Evolutionary conservation across 2,888 invertebrate genomes (phyloP), one percentile per base, ranked within the genome.

Genomic region (Tinea semifulvella): DNA sequence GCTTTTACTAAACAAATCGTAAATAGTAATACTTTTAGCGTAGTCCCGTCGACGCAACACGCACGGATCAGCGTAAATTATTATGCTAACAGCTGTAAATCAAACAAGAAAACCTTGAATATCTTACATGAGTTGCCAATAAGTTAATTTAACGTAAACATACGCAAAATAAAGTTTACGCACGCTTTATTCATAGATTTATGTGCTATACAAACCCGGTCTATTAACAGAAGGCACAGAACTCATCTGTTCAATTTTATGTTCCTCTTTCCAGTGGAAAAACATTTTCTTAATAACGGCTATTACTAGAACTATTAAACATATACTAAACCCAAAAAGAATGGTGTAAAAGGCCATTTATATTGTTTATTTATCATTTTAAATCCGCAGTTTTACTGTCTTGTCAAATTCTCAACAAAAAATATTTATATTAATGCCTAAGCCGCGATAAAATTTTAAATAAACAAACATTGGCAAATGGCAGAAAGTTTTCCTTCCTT

Each of bases 281-380:
- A 73, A 77, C 66, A 76, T 71, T 51, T 68, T 76, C 52, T 72
- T 74, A 57, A 80, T 79, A 19, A 79, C 58, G 3, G 76, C 68
- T 46, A 77, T 60, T 1, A 79, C 75, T 50, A 79, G 50, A 3
- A 72, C 74, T 56, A 80, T 79, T 63, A 79, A 57, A 54, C 79
- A 79, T 58, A 80, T 65, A 52, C 79, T 75, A 55, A 80, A 52
- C 27, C 76, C 75, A 48, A 79, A 73, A 45, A 80, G 56, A 57
- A 80, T 76, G 19, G 75, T 75, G 52, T 77, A 80, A 14, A 80
- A 52, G 16, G 77, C 79, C 79, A 80, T 76, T 31, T 7, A 13
- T 27, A 10, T n/a, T n/a, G n/a, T n/a, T n/a, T n/a, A n/a, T n/a
- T n/a, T n/a, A n/a, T n/a, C n/a, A n/a, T n/a, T n/a, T n/a, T n/a